phyloP scores from a whole-genome alignment of 2,888 invertebrate species.

The Leucoptera coffeella region DNA sequence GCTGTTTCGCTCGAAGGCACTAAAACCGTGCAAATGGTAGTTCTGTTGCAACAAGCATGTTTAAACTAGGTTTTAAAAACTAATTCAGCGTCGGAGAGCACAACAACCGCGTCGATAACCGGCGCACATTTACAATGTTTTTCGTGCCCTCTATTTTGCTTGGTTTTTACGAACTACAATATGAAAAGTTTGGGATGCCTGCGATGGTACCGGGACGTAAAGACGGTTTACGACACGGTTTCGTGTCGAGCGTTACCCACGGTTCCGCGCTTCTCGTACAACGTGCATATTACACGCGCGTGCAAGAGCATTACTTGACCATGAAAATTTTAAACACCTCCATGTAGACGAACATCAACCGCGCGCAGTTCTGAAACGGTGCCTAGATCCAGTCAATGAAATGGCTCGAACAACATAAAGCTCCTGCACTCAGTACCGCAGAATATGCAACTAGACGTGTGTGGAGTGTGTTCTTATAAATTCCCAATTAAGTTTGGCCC shows the following conservation, averaged over 20 bases:
- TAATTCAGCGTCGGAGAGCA: constrained; percentile 25
- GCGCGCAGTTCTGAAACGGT: too few relatives aligned
- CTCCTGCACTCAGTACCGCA: too few relatives aligned
- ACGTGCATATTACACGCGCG: constrained; percentile 42
- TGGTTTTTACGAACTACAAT: constrained; percentile 46
- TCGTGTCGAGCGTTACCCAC: constrained; percentile 42
- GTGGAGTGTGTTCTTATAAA: constrained; percentile 44
- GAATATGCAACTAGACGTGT: too few relatives aligned
- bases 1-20: constrained; percentile 12
- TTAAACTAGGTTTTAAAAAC: constrained; percentile 45
- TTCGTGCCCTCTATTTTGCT: constrained; percentile 47
- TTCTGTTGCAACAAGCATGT: constrained; percentile 30
- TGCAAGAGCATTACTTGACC: constrained; percentile 44
- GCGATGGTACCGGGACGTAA: constrained; percentile 41
- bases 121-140: constrained; percentile 48
- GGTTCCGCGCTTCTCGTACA: constrained; percentile 33
- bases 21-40: constrained; percentile 20
- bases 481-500: constrained; percentile 49
- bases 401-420: too few relatives aligned
- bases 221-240: constrained; percentile 50
- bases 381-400: too few relatives aligned
- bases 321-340: constrained; percentile 41
- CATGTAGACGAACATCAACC: too few relatives aligned
- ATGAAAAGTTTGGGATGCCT: constrained; percentile 50
- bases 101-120: constrained; percentile 29